Conservation (phyloP, 2,797 vertebrate species). For the Arctocebus calabarensis region DNA sequence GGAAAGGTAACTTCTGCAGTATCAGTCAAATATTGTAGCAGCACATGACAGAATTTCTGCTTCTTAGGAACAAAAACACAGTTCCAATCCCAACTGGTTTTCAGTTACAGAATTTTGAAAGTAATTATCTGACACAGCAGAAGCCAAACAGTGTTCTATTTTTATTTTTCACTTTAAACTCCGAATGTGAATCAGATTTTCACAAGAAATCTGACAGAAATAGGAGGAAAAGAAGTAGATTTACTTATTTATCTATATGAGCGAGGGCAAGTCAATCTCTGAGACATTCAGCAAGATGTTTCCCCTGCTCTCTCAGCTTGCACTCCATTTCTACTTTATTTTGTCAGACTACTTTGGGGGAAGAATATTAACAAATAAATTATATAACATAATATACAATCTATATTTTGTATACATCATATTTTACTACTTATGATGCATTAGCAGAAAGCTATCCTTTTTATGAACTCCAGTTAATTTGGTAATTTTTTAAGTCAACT, state of each 20-base stretch:
- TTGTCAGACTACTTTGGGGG: neutral
- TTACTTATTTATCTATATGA: constrained; percentile 61
- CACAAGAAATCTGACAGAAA: constrained; percentile 69
- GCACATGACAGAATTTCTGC: constrained; percentile 63
- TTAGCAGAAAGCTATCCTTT: neutral
- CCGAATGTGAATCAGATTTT: constrained; percentile 71
- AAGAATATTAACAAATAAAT: neutral
- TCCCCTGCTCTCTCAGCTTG: neutral
- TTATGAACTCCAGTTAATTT: neutral
- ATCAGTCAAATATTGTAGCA: neutral
- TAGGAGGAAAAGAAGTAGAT: constrained; percentile 60
- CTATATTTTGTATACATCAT: no score
- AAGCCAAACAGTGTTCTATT: constrained; percentile 73
- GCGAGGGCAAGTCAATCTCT: neutral
- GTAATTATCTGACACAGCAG: constrained; percentile 80
- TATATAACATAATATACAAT: no score
- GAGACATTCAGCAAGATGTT: neutral
- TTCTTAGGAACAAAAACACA: constrained; percentile 68
- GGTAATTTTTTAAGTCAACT: neutral
- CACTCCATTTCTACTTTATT: neutral
- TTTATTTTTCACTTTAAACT: constrained; percentile 75
- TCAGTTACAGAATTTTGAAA: constrained; percentile 75
- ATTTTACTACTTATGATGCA: neutral
- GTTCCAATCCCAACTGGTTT: constrained; percentile 48
- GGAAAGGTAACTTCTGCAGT: neutral